These are phyloP conservation scores for Cerceris rybyensis DNA, from an alignment of 2,888 invertebrate species.

Conservation along the genomic window DNA sequence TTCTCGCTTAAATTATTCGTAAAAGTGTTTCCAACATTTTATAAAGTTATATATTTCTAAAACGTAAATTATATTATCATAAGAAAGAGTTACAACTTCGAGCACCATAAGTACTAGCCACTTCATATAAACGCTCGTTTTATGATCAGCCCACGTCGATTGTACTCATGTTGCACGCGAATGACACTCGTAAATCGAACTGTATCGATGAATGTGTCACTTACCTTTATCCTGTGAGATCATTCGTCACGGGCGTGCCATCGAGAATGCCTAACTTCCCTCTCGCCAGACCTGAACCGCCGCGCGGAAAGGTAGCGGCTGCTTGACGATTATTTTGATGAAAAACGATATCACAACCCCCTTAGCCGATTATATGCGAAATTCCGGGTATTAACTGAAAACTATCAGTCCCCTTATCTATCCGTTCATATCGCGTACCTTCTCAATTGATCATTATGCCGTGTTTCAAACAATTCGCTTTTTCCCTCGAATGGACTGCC, in stretches of 20 bases:
- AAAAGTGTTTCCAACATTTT: no score
- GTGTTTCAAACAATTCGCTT: slow-evolving; percentile 23
- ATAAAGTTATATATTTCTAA: no score
- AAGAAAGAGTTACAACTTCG: no score
- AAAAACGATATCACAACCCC: slow-evolving; percentile 32
- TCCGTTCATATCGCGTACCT: slow-evolving; percentile 56
- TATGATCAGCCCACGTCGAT: neutral
- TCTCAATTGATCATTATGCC: slow-evolving; percentile 52
- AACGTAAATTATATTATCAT: no score
- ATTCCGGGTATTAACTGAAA: slow-evolving; percentile 16
- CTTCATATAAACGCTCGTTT: no score
- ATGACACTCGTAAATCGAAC: neutral
- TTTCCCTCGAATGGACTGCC: slow-evolving; percentile 49
- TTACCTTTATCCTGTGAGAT: slow-evolving; percentile 60
- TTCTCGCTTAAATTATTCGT: no score
- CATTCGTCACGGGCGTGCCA: slow-evolving; percentile 64
- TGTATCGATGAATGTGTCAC: slow-evolving; percentile 14
- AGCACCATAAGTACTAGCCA: no score
- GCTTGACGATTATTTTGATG: slow-evolving; percentile 10
- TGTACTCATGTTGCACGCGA: neutral
- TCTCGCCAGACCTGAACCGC: slow-evolving; percentile 38
- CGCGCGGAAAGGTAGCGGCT: slow-evolving; percentile 27
- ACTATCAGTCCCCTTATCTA: slow-evolving; percentile 38
- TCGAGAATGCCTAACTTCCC: slow-evolving; percentile 40
- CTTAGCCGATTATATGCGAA: slow-evolving; percentile 3